A percentile compares a stretch with the other conserved stretches of the same genome.
phyloP scores from a whole-genome alignment of 2,888 invertebrate genomes.

The Cephus sareptanus region DNA sequence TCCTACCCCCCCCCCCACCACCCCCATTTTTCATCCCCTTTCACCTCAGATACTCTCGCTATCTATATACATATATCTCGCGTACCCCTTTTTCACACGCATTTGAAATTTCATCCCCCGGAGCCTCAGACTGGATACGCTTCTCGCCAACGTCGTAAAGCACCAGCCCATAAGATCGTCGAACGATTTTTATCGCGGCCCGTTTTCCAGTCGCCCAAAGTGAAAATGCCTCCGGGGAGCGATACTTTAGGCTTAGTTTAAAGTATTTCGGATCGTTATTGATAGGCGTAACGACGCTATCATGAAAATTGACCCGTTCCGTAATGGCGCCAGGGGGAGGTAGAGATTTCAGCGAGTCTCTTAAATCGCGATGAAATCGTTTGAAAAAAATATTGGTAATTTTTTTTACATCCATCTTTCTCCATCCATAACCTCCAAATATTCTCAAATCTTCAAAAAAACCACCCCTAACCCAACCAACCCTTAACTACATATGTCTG shows the following conservation, averaged over 20 bases:
- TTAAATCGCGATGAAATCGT: background rate
- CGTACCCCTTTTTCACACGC: background rate
- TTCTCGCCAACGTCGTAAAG: background rate
- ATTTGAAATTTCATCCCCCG: background rate
- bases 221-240: conserved; percentile 57
- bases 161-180: background rate
- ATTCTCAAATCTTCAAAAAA: background rate
- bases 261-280: conserved; percentile 49
- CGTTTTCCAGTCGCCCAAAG: conserved; percentile 38
- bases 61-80: background rate
- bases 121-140: background rate
- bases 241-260: conserved; percentile 64
- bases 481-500: background rate
- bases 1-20: background rate
- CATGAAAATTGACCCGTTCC: conserved; percentile 31
- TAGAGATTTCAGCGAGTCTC: conserved; percentile 2
- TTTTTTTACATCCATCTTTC: background rate
- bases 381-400: background rate
- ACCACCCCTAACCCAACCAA: background rate
- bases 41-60: background rate
- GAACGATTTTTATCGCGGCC: conserved; percentile 36
- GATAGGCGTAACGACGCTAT: conserved; percentile 28
- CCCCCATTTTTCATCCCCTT: background rate
- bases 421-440: background rate
- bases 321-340: conserved; percentile 20